A percentile compares a stretch with the other conserved stretches of the same genome.
phyloP scores from a whole-genome alignment of 64 coral and sea anemone genomes.

The Dendronephthya gigantea region DNA sequence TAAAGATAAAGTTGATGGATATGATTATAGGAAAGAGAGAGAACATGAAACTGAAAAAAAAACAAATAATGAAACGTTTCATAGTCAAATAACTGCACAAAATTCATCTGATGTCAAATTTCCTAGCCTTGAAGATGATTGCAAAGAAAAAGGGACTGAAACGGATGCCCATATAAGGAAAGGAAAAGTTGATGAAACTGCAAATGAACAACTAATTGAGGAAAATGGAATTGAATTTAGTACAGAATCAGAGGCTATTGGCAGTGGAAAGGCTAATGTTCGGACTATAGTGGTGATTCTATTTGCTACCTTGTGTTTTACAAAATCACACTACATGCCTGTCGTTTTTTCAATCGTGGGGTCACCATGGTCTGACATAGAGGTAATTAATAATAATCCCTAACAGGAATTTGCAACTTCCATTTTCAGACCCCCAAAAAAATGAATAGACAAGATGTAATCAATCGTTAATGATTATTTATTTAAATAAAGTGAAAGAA shows the following conservation, averaged over 20 bases:
- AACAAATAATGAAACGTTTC: no score
- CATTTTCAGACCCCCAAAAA: no score
- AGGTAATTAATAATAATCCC: neutral
- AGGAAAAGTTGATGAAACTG: neutral
- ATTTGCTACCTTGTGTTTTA: neutral
- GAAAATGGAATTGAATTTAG: neutral
- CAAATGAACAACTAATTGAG: neutral
- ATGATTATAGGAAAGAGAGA: neutral
- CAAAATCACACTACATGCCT: neutral
- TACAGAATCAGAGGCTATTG: neutral
- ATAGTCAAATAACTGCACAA: no score
- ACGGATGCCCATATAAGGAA: neutral
- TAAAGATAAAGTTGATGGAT: neutral
- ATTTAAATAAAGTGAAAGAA: no score
- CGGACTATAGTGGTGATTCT: neutral
- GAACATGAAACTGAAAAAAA: no score
- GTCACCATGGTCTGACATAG: neutral
- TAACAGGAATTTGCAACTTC: no score
- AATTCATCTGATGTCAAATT: no score
- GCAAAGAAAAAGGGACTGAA: neutral
- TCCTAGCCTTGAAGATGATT: neutral
- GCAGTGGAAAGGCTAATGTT: neutral
- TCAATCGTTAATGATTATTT: no score
- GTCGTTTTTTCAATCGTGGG: neutral
- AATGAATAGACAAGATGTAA: no score